Evolutionary conservation across 2,113 vertebrate genomes (phyloP), one percentile per base, ranked within the genome.

Genomic region (Gobius niger): DNA sequence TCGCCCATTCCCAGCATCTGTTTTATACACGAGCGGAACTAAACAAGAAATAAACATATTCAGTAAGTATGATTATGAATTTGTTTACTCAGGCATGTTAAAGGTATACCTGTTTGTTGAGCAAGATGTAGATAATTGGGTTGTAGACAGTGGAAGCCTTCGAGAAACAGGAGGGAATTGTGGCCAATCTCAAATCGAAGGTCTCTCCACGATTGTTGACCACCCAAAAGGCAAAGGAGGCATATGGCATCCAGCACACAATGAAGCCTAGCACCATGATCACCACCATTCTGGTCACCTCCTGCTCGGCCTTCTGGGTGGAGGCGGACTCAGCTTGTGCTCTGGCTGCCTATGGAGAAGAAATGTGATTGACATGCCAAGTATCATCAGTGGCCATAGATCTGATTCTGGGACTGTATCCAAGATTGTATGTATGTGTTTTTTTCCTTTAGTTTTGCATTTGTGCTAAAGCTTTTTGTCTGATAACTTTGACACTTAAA

Each of bases 81-180:
- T 34, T 34, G 24, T 34, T 34, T 34, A 56, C 34, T 42, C 14
- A 40, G 12, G 10, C 44, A 40, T 57, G 57, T 41, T 7, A 59
- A 42, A 6, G 24, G 41, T 7, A n/a, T n/a, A 90, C 92, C 92
- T 93, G 90, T 76, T 93, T 93, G 56, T 93, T 94, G 77, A 94
- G 89, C 18, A 93, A 63, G 62, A 93, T 81, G 41, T 93, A 93
- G 75, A 94, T 93, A n/a, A 92, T 0, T 1, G 91, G 93, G 70
- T 93, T 93, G 85, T 93, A 93, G 65, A 94, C 87, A 0, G 92
- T 89, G 50, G 92, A 92, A 61, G 90, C 79, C 76, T 94, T 93
- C 2, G 88, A 91, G 60, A 93, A 59, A 54, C 87, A 88, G 71
- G 92, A 87, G 2, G 91, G 90, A n/a, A 93, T 70, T 10, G 89